Conservation (phyloP, 2,113 vertebrate genomes). For the Megaceryle maxima region DNA sequence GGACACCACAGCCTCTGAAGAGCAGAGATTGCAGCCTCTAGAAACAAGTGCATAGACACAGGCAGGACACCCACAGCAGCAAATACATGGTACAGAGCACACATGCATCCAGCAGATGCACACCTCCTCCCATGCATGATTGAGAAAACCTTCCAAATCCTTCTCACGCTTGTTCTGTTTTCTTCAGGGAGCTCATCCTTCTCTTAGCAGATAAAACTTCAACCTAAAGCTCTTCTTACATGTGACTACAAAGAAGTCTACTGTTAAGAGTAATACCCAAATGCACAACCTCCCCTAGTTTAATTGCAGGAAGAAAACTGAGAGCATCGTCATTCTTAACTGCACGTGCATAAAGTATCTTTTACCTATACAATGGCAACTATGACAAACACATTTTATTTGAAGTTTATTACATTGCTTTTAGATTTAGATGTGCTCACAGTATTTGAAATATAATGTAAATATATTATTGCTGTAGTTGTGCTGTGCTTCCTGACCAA, state of each 20-base stretch:
- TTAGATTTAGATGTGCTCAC: neutral
- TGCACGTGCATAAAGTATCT: neutral
- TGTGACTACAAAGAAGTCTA: neutral
- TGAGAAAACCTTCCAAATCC: neutral
- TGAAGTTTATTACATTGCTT: neutral
- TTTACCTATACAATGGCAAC: neutral
- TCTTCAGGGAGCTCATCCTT: neutral
- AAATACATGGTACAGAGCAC: neutral
- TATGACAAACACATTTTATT: neutral
- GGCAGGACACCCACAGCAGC: neutral
- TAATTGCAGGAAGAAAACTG: neutral
- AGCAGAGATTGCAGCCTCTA: no score
- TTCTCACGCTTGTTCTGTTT: neutral
- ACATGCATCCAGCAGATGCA: neutral
- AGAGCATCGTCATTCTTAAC: neutral
- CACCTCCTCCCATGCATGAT: neutral
- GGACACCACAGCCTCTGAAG: no score
- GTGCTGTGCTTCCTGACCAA: neutral
- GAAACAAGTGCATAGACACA: no score
- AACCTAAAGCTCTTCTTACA: neutral
- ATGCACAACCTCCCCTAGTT: rapidly evolving
- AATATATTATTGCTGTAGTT: neutral
- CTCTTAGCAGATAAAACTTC: neutral
- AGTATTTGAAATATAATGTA: neutral
- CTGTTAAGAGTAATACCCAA: neutral